phyloP scores from a whole-genome alignment of 2,888 invertebrate genomes.

The Byasa hedistus region DNA sequence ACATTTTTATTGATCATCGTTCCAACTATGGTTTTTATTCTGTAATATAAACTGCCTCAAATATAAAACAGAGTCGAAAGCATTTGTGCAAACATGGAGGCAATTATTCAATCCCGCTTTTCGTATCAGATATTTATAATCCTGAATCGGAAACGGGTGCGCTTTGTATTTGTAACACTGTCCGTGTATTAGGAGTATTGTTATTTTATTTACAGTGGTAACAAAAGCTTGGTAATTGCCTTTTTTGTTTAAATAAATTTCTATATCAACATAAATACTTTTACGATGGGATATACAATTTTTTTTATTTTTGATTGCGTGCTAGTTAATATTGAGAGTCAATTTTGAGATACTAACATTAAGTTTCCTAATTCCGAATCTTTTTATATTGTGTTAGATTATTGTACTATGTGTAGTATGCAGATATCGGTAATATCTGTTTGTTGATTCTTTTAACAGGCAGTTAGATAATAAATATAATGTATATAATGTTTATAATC shows the following conservation, averaged over 20 bases:
- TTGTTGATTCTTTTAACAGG: too few relatives aligned
- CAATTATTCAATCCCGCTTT: background rate
- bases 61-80: background rate
- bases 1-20: background rate
- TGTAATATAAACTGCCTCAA: background rate
- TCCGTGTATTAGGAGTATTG: background rate
- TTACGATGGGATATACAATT: background rate
- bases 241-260: background rate
- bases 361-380: too few relatives aligned
- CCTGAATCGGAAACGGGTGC: background rate
- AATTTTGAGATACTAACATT: too few relatives aligned
- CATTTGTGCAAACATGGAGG: background rate
- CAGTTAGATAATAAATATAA: too few relatives aligned
- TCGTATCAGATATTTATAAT: conserved; percentile 1
- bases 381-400: too few relatives aligned
- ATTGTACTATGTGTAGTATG: too few relatives aligned
- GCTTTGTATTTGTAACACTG: too few relatives aligned
- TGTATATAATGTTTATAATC: too few relatives aligned
- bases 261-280: background rate
- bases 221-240: background rate
- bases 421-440: too few relatives aligned
- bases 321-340: too few relatives aligned
- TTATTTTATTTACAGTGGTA: background rate
- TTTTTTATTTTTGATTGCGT: background rate
- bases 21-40: background rate